Conservation (phyloP, 2,888 invertebrate genomes). For the Entomobrya multifasciata region DNA sequence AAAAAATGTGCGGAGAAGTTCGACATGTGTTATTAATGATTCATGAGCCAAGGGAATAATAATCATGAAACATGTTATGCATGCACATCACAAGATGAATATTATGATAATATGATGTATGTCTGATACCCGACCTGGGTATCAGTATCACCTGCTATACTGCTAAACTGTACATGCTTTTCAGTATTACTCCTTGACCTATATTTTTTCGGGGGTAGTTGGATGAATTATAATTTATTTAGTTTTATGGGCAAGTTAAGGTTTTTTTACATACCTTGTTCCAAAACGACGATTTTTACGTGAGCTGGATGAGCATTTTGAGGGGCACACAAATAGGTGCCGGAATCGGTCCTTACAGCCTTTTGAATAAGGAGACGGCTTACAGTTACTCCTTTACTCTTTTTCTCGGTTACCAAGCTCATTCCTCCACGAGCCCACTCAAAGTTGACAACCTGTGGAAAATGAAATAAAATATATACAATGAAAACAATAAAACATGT, state of each 20-base stretch:
- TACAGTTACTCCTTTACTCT: conserved; percentile 79
- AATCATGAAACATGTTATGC: conserved; percentile 16
- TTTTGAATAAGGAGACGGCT: conserved; percentile 79
- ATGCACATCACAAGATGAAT: not conserved
- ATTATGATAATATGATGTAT: too few relatives aligned
- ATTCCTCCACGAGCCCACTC: conserved; percentile 79
- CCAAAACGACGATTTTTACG: conserved; percentile 79
- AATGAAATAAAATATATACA: not conserved
- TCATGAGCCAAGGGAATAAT: conserved; percentile 26
- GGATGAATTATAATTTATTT: not conserved
- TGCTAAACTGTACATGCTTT: too few relatives aligned
- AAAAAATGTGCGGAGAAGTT: too few relatives aligned
- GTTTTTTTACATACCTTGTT: conserved; percentile 75
- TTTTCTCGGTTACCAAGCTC: conserved; percentile 79
- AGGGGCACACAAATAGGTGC: conserved; percentile 77
- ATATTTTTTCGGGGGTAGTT: too few relatives aligned
- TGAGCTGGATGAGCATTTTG: conserved; percentile 79
- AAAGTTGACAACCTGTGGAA: conserved; percentile 78
- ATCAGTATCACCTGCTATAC: too few relatives aligned
- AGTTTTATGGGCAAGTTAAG: not conserved
- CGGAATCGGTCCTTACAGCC: conserved; percentile 77
- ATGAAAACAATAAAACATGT: too few relatives aligned
- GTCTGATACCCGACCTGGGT: too few relatives aligned
- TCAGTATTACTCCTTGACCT: not conserved
- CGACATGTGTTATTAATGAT: conserved; percentile 21